Evolutionary conservation across 1,140 invertebrate genomes (phyloP).

Genomic region (Zaprionus vittiger): DNA sequence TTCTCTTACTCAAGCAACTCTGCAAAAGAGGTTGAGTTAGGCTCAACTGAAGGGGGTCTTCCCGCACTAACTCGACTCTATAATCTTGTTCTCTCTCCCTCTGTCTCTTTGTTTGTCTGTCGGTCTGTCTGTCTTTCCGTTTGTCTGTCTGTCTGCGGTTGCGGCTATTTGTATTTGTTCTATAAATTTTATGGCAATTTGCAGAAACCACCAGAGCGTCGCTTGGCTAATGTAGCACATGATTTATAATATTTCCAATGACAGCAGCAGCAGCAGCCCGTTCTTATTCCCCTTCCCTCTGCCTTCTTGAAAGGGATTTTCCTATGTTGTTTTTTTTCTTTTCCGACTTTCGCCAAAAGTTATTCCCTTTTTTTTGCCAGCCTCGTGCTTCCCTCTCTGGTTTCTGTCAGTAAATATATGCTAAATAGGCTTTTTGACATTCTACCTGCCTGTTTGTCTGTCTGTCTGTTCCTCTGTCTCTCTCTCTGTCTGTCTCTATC

Average conservation of each 20-base stretch:
- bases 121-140: not conserved
- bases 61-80: not conserved
- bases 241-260: slow-evolving; percentile 81
- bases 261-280: slow-evolving; percentile 44
- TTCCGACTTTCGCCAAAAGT: slow-evolving; percentile 46
- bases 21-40: not conserved
- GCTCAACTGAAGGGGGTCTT: not conserved
- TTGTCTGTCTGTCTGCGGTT: not conserved
- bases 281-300: not conserved
- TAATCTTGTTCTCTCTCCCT: not conserved
- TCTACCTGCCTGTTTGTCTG: slow-evolving; percentile 65
- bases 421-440: slow-evolving; percentile 83
- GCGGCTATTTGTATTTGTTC: slow-evolving; percentile 60
- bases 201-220: slow-evolving; percentile 61
- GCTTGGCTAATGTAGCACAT: slow-evolving; percentile 82
- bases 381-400: slow-evolving; percentile 13
- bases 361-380: slow-evolving; percentile 28
- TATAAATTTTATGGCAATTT: slow-evolving; percentile 78
- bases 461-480: not conserved
- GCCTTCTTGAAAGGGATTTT: slow-evolving; percentile 58
- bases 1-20: not conserved
- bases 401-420: slow-evolving; percentile 74
- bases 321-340: slow-evolving; percentile 21
- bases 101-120: not conserved
- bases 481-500: not conserved